Base-by-base conservation (phyloP, 1,140 invertebrate genomes). In the Ostrea denselamellosa region DNA sequence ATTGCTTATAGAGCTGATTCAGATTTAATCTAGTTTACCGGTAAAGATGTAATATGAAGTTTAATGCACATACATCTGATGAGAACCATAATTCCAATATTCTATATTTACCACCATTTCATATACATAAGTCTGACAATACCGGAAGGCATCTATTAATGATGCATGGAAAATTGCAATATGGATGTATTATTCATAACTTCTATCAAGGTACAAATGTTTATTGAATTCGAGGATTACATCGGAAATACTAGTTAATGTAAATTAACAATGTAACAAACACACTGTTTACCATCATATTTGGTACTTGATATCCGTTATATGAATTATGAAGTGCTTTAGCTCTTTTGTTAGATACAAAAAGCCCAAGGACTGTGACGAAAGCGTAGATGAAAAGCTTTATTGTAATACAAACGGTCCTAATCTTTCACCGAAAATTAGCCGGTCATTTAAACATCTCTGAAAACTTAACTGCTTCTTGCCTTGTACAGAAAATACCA, bases 401-500 rank as follows among this genome's bases (percentile, higher is more conserved):
- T 62, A 62, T 19, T 19, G n/a, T 62, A n/a, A 62, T 62, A 14
- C 68, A 71, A 77, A 8, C 22, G 14, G 12, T 1, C 28, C 28
- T 9, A 22, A 77, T 77, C 25, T 25, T 77, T 12, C 68, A 4
- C 25, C 28, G 22, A 34, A 77, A 77, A 77, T 28, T 25, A 34
- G 25, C 68, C 28, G 68, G 28, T 77, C 68, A 77, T 77, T 77
- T 77, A 25, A 77, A 28, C 68, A 77, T 77, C 68, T 28, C 68
- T 77, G 68, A 77, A 77, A 77, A 25, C 68, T 77, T 77, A 77
- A 77, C 22, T 77, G 68, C 68, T 28, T 77, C 68, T 25, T 77
- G 68, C 12, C 68, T 77, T 25, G 25, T 25, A 25, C 17, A 77
- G 68, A 77, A 77, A 77, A 77, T 34, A 77, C 22, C 68, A 77